Evolutionary conservation across 2,797 vertebrate genomes (phyloP), one percentile per base, ranked within the genome.

Genomic region (Huso huso): DNA sequence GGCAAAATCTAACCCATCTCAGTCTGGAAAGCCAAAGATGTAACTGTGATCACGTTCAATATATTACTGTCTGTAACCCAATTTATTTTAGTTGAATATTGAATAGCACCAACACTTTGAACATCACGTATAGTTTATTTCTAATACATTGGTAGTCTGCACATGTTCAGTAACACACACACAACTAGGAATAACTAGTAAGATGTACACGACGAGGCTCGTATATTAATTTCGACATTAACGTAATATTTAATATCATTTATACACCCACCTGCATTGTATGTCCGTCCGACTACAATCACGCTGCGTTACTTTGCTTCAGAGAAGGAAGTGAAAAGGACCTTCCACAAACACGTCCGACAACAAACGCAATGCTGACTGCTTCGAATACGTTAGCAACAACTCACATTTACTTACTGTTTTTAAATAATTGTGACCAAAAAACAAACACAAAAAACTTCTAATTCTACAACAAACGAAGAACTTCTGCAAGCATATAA

Each of bases 251-350:
- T 11, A 49, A 37, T 10, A 59, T 7, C 2, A 18, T 53, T 13
- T 49, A 3, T 1, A 57, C 8, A 62, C 61, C 63, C 63, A 73
- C 73, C 73, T 75, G 73, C 73, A 75, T 75, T 63, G 50, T 65
- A 53, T 48, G 15, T 11, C 10, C 48, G 50, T 12, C 59, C 74
- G 63, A 49, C 60, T 68, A 53, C 76, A 81, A 80, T 79, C 82
- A 84, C 82, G 79, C 79, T 69, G 7, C 65, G 6, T 59, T 66
- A 62, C 69, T 48, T 66, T 68, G 15, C 37, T 37, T 37, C 2
- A 76, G 59, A 9, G 7, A 51, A 78, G 82, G 84, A 89, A 86
- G 71, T 72, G 76, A 72, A 86, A 83, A 68, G 83, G 74, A 51
- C 74, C 72, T 15, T 0, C 7, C 8, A 7, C 1, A 58, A 66